phyloP scores from a whole-genome alignment of 2,888 invertebrate species.

The Sepioteuthis lessoniana region DNA sequence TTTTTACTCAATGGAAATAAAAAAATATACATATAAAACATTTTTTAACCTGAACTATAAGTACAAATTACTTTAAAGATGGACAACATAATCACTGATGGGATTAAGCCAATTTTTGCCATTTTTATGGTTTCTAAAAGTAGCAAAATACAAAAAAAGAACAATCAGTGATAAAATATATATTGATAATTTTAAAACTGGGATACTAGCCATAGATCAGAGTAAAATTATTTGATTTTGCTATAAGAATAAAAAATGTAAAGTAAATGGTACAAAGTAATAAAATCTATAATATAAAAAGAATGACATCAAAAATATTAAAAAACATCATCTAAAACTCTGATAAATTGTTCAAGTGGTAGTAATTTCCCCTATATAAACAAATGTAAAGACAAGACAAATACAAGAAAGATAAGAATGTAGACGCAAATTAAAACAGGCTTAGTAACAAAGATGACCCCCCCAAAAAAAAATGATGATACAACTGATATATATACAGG shows the following conservation, averaged over 20 bases:
- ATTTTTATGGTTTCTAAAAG: too few species aligned
- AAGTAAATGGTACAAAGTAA: neutral
- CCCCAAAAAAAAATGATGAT: neutral
- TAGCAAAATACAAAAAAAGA: neutral
- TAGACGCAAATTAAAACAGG: neutral
- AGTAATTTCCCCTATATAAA: neutral
- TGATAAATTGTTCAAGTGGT: neutral
- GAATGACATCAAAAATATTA: neutral
- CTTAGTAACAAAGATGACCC: neutral
- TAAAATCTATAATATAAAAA: neutral
- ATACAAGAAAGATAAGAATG: neutral
- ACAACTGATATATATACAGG: neutral
- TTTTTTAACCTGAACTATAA: neutral
- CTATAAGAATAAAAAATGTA: neutral
- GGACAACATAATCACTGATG: neutral
- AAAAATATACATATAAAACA: too few species aligned
- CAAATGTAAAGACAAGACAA: neutral
- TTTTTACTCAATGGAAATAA: too few species aligned
- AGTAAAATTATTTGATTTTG: neutral
- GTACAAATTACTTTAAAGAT: neutral
- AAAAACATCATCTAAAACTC: neutral
- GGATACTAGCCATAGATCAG: neutral
- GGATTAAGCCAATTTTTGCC: neutral
- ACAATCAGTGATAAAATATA: neutral
- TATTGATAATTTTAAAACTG: neutral